phyloP scores from a whole-genome alignment of 2,888 invertebrate genomes.

The Melolontha melolontha region DNA sequence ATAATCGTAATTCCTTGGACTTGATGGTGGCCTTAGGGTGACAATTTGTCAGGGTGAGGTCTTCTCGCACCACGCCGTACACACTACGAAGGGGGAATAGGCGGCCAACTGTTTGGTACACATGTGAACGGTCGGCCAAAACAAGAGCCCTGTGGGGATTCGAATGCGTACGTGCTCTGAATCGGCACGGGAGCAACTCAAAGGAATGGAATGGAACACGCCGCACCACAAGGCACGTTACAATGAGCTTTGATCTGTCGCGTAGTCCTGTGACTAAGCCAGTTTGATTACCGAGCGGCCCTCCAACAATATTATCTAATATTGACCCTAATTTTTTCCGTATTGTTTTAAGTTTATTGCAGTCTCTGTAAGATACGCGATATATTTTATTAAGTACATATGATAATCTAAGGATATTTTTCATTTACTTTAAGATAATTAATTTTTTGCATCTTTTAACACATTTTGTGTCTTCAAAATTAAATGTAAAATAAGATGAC shows the following conservation, averaged over 20 bases:
- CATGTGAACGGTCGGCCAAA: conserved; percentile 39
- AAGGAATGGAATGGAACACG: conserved; percentile 13
- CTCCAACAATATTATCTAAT: conserved; percentile 27
- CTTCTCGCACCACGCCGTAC: not conserved
- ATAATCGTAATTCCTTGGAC: conserved; percentile 30
- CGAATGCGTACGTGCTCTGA: conserved; percentile 44
- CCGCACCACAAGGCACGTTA: conserved; percentile 33
- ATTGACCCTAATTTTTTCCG: conserved; percentile 39
- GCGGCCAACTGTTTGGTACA: conserved; percentile 36
- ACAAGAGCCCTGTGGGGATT: conserved; percentile 44
- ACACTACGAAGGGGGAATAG: not conserved
- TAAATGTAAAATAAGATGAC: too few species aligned
- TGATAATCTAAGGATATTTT: too few species aligned
- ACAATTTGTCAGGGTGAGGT: conserved; percentile 35
- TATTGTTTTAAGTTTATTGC: conserved; percentile 35
- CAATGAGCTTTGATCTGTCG: conserved; percentile 42
- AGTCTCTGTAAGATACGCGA: conserved; percentile 12
- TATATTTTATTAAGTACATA: conserved; percentile 6
- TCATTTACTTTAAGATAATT: too few species aligned
- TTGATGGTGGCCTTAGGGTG: conserved; percentile 47
- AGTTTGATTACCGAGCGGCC: conserved; percentile 19
- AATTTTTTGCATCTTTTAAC: too few species aligned
- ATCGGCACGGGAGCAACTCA: conserved; percentile 28
- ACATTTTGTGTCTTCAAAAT: too few species aligned
- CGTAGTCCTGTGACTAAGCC: conserved; percentile 3